phyloP scores from a whole-genome alignment of 92 coral and sea anemone genomes.

The Siderastrea siderea region DNA sequence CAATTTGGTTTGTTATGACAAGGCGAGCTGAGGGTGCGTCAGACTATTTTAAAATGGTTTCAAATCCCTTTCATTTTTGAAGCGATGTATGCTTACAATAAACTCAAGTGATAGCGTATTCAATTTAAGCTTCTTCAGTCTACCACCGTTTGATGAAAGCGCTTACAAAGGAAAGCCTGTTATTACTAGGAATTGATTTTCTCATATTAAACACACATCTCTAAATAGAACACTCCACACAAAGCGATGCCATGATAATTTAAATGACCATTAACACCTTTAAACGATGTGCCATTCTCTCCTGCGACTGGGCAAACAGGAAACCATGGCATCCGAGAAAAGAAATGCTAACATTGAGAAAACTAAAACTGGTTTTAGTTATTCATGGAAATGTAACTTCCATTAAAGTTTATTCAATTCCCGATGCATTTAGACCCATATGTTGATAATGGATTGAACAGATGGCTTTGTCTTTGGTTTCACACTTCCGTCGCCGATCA shows the following conservation, averaged over 20 bases:
- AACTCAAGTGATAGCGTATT: slow-evolving; percentile 52
- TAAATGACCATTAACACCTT: slow-evolving; percentile 72
- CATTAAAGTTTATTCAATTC: slow-evolving; percentile 80
- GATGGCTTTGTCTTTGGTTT: slow-evolving; percentile 82
- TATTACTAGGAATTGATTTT: slow-evolving; percentile 80
- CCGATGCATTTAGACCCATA: slow-evolving; percentile 70
- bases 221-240: slow-evolving; percentile 93
- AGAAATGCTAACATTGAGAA: slow-evolving; percentile 79
- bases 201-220: slow-evolving; percentile 69
- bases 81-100: slow-evolving; percentile 49
- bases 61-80: slow-evolving; percentile 48
- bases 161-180: slow-evolving; percentile 61
- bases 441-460: slow-evolving; percentile 79
- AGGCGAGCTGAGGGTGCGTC: slow-evolving; percentile 26
- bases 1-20: slow-evolving; percentile 91
- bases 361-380: slow-evolving; percentile 64
- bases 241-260: slow-evolving; percentile 80
- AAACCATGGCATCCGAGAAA: slow-evolving; percentile 84
- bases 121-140: slow-evolving; percentile 36
- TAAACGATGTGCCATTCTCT: slow-evolving; percentile 76
- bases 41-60: neutral
- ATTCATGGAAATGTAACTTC: slow-evolving; percentile 82
- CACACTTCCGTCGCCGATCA: slow-evolving; percentile 89
- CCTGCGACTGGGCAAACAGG: slow-evolving; percentile 85
- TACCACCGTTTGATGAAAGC: slow-evolving; percentile 53